A percentile compares a stretch with the other conserved stretches of the same genome.
phyloP scores from a whole-genome alignment of 2,797 vertebrate species.

The Moxostoma hubbsi region DNA sequence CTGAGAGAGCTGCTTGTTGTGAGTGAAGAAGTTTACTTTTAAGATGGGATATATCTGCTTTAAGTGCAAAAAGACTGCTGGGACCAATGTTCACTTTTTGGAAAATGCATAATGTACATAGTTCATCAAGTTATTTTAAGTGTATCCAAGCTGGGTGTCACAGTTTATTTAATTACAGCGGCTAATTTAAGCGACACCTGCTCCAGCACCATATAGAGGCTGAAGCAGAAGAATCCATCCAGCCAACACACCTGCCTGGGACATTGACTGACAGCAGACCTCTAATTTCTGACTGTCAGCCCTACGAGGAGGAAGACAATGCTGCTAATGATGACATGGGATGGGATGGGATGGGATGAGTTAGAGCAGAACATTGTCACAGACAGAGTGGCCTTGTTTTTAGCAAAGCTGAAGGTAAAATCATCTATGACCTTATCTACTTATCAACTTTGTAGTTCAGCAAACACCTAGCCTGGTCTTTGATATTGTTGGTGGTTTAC shows the following conservation, averaged over 20 bases:
- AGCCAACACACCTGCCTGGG: too few species aligned
- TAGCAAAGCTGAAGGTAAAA: not conserved
- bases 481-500: not conserved
- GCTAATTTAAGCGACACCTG: constrained; percentile 1
- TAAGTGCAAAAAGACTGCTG: not conserved
- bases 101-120: not conserved
- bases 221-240: too few species aligned
- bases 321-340: not conserved
- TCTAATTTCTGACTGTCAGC: not conserved
- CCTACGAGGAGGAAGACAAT: not conserved
- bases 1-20: constrained; percentile 1
- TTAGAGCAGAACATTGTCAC: not conserved
- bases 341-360: not conserved
- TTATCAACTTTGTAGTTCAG: not conserved
- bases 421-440: not conserved
- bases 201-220: not conserved
- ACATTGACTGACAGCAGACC: too few species aligned
- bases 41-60: constrained; percentile 1
- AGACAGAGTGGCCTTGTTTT: not conserved
- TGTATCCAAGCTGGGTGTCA: not conserved
- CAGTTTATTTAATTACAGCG: not conserved
- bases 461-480: not conserved
- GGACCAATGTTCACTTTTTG: not conserved
- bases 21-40: not conserved
- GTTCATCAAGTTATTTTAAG: constrained; percentile 8